Percentiles rank a stretch among this genome's conserved stretches.
phyloP scores from a whole-genome alignment of 2,888 invertebrate species.

The Carabus problematicus region DNA sequence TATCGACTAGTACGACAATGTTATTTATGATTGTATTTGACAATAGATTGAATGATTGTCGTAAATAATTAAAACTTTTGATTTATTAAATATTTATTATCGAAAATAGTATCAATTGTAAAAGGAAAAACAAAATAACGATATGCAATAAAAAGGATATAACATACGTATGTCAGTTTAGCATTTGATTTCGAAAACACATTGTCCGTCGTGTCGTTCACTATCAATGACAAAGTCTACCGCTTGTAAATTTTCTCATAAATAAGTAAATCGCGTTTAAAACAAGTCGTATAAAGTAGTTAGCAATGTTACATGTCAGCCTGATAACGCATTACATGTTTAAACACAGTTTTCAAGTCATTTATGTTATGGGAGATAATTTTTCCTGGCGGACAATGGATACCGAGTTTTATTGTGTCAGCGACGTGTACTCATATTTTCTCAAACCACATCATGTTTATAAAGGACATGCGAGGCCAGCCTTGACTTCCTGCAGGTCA shows the following conservation, averaged over 20 bases:
- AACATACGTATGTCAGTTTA: too few species aligned
- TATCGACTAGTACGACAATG: too few species aligned
- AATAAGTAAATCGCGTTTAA: conserved; percentile 40
- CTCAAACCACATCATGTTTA: conserved; percentile 21
- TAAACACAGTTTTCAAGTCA: conserved; percentile 34
- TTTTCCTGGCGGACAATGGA: conserved; percentile 19
- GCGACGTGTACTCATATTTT: conserved; percentile 18
- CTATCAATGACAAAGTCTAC: conserved; percentile 36
- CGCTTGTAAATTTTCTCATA: conserved; percentile 35
- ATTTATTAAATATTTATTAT: too few species aligned
- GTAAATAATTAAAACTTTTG: too few species aligned
- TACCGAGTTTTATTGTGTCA: conserved; percentile 27
- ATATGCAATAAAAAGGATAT: too few species aligned
- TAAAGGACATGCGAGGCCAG: conserved; percentile 24
- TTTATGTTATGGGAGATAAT: conserved; percentile 23
- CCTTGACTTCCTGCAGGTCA: conserved; percentile 22
- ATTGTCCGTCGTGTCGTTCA: conserved; percentile 11
- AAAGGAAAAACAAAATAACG: too few species aligned
- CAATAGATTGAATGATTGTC: too few species aligned
- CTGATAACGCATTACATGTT: conserved; percentile 37
- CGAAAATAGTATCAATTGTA: too few species aligned
- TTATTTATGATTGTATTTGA: too few species aligned
- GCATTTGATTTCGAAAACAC: too few species aligned
- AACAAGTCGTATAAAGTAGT: conserved; percentile 37
- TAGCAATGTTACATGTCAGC: conserved; percentile 33